Evolutionary conservation across 2,888 invertebrate genomes (phyloP), one percentile per base, ranked within the genome.

Genomic region (Idaea biselata): DNA sequence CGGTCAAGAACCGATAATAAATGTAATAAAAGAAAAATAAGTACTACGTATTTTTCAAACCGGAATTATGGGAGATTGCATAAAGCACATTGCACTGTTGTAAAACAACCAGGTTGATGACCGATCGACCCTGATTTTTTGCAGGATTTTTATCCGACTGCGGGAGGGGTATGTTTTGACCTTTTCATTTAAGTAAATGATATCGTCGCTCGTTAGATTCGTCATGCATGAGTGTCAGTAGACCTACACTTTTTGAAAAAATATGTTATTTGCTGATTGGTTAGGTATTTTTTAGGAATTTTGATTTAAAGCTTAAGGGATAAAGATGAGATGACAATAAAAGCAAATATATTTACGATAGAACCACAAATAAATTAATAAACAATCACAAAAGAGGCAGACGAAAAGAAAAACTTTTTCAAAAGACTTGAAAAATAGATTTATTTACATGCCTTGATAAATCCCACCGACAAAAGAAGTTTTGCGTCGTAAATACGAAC

Each of bases 21-120:
- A 68, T 69, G 70, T 62, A 68, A 25, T 25, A 44, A 63, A 65
- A 64, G 65, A 63, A 18, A 56, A 56, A 56, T 56, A 56, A 56
- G 56, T 56, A 14, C 67, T 11, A 17, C 14, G 4, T 68, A 68
- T 69, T 73, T 72, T 62, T 76, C 77, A 76, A 81, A 86, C 85
- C 88, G 85, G 84, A 84, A 79, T 80, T 68, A 73, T 71, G 75
- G 59, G 65, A 68, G 73, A 83, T 89, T 89, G 83, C 88, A 87
- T 89, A 44, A 89, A 90, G 80, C 73, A 66, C 78, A 79, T 44
- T 76, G 73, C 81, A 80, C 80, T 77, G 75, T 73, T 79, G 80
- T 82, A 79, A 74, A 77, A 80, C 76, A 70, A 69, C 64, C 77
- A 73, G 88, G 81, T 74, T 88, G 79, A 77, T 76, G 88, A 85